phyloP scores from a whole-genome alignment of 2,888 invertebrate species.

The Tiphia femorata region DNA sequence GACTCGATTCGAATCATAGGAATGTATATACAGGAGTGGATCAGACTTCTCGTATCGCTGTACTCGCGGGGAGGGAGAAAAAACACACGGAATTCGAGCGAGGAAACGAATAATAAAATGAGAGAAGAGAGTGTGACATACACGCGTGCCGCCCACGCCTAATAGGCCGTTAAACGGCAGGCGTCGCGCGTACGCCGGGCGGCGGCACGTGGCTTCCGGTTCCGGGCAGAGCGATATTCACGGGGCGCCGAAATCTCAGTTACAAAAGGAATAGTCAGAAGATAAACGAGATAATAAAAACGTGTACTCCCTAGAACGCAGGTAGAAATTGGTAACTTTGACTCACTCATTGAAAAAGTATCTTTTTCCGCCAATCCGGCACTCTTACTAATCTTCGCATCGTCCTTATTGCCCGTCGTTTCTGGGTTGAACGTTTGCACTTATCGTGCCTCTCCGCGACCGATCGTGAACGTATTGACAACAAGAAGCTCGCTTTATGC shows the following conservation, averaged over 20 bases:
- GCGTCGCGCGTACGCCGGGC: too few species aligned
- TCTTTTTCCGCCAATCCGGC: constrained; percentile 28
- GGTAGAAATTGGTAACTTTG: constrained; percentile 68
- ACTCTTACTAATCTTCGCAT: constrained; percentile 11
- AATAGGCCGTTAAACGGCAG: too few species aligned
- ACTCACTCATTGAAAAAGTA: constrained; percentile 67
- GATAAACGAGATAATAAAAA: constrained; percentile 66
- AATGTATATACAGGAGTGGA: too few species aligned
- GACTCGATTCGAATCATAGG: too few species aligned
- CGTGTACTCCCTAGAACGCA: constrained; percentile 62
- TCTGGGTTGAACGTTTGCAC: constrained; percentile 60
- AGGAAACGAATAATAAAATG: too few species aligned
- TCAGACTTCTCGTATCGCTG: too few species aligned
- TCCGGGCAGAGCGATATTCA: constrained; percentile 49
- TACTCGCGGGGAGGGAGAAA: too few species aligned
- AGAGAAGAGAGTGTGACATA: too few species aligned
- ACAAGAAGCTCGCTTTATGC: too few species aligned
- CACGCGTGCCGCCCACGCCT: too few species aligned
- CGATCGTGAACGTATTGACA: too few species aligned
- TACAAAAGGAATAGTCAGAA: constrained; percentile 66
- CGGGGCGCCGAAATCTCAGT: constrained; percentile 64
- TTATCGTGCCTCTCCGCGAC: constrained; percentile 31
- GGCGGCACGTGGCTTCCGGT: constrained; percentile 39
- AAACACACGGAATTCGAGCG: too few species aligned
- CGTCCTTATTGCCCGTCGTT: constrained; percentile 56